A percentile compares a stretch with the other conserved stretches of the same genome.
Evolutionary conservation across 1,140 invertebrate genomes (phyloP).

Genomic region (Trigoniulus corallinus): DNA sequence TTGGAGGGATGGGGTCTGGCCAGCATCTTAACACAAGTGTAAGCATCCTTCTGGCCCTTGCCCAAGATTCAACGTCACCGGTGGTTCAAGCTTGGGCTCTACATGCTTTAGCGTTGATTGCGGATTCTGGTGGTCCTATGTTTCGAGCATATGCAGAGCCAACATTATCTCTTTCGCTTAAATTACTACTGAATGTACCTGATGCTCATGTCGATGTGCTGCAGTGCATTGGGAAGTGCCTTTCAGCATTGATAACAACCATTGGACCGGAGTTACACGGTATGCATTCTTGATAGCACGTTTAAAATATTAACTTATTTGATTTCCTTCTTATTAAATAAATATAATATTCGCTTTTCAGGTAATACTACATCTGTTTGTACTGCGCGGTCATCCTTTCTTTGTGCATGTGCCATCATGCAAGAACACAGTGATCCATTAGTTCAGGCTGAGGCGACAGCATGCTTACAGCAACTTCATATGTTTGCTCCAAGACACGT

Average conservation of each 20-base stretch:
- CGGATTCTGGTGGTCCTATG: slow-evolving; percentile 96
- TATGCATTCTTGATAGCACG: slow-evolving; percentile 15
- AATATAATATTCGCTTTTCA: no score
- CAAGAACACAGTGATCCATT: slow-evolving; percentile 74
- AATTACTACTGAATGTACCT: slow-evolving; percentile 73
- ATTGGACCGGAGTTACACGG: slow-evolving; percentile 94
- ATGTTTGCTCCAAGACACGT: slow-evolving; percentile 90
- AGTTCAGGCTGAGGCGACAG: slow-evolving; percentile 88
- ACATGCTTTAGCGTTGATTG: slow-evolving; percentile 84
- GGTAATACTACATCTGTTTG: slow-evolving; percentile 47
- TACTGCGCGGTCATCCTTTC: slow-evolving; percentile 55
- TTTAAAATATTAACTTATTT: neutral
- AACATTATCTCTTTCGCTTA: slow-evolving; percentile 69
- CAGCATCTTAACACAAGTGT: slow-evolving; percentile 86
- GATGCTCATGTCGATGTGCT: slow-evolving; percentile 82
- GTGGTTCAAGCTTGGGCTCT: slow-evolving; percentile 92
- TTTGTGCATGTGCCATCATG: slow-evolving; percentile 78
- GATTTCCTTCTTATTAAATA: neutral
- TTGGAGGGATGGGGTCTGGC: slow-evolving; percentile 71
- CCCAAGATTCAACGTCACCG: slow-evolving; percentile 77
- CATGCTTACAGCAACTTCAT: slow-evolving; percentile 92
- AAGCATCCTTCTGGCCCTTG: slow-evolving; percentile 79
- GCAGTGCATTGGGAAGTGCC: slow-evolving; percentile 81
- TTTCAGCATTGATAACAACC: slow-evolving; percentile 88
- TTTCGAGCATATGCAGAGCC: slow-evolving; percentile 94